Conservation (phyloP, 2,797 vertebrate species). For the Danio jaintianensis region DNA sequence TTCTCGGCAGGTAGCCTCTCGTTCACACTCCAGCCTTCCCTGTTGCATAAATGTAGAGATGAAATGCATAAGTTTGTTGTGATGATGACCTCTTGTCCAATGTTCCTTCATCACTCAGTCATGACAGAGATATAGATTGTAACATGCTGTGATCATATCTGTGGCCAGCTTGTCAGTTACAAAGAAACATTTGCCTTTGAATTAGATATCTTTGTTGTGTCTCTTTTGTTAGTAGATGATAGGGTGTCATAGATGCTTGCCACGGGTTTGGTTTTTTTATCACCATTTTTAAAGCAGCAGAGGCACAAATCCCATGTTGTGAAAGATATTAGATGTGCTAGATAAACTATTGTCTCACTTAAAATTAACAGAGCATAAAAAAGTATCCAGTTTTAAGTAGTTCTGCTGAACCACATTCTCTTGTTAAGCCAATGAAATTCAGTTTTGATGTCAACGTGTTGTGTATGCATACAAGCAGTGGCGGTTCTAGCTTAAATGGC, state of each 20-base stretch:
- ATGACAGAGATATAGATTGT: constrained; percentile 10
- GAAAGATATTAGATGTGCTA: not conserved
- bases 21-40: constrained; percentile 20
- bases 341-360: not conserved
- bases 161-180: not conserved
- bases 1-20: constrained; percentile 35
- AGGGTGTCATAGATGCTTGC: not conserved
- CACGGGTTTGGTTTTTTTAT: not conserved
- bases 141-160: constrained; percentile 9
- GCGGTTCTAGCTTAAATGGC: too few relatives aligned
- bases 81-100: not conserved
- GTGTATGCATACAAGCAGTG: too few relatives aligned
- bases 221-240: not conserved
- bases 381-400: not conserved
- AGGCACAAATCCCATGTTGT: not conserved
- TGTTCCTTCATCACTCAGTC: not conserved
- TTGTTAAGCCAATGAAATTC: not conserved
- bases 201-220: not conserved
- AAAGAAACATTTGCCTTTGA: not conserved
- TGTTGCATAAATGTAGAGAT: constrained; percentile 14
- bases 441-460: too few relatives aligned
- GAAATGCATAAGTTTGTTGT: not conserved
- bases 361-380: not conserved
- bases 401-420: not conserved
- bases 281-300: not conserved